Percentiles rank a stretch among this genome's conserved stretches.
phyloP scores from a whole-genome alignment of 1,140 invertebrate species.

The Temnothorax nylanderi region DNA sequence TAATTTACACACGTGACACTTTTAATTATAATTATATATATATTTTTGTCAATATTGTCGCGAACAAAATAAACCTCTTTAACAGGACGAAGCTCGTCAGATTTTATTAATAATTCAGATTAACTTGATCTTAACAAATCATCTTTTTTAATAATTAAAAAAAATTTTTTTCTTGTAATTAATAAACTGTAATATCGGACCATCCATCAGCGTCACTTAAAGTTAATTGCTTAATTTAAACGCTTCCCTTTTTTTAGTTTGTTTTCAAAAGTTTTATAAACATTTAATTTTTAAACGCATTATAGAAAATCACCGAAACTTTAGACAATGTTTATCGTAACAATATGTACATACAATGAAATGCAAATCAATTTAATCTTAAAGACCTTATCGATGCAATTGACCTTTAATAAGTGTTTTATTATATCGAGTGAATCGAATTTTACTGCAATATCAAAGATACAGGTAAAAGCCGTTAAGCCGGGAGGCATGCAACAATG shows the following conservation, averaged over 20 bases:
- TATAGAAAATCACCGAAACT: not conserved
- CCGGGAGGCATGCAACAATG: slow-evolving; percentile 33
- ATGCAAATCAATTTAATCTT: not conserved
- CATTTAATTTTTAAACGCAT: not conserved
- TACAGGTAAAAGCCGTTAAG: not conserved
- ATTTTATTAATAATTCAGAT: not conserved
- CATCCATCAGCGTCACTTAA: not conserved
- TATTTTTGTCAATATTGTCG: not conserved
- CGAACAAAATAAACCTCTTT: not conserved
- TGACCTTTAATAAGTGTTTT: not conserved
- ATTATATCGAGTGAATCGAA: not conserved
- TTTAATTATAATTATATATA: not conserved
- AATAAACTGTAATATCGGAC: not conserved
- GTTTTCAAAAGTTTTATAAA: too few species aligned
- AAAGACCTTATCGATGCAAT: not conserved
- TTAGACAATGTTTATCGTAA: not conserved
- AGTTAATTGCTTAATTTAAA: not conserved
- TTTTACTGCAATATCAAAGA: slow-evolving; percentile 1
- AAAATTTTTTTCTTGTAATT: not conserved
- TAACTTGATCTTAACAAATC: not conserved
- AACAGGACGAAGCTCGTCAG: not conserved
- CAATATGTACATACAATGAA: not conserved
- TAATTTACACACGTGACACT: not conserved
- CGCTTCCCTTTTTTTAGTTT: too few species aligned
- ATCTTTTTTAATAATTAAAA: not conserved